These are phyloP conservation scores for Myotis davidii DNA, from an alignment of 2,113 vertebrate genomes.

Conservation along the genomic window DNA sequence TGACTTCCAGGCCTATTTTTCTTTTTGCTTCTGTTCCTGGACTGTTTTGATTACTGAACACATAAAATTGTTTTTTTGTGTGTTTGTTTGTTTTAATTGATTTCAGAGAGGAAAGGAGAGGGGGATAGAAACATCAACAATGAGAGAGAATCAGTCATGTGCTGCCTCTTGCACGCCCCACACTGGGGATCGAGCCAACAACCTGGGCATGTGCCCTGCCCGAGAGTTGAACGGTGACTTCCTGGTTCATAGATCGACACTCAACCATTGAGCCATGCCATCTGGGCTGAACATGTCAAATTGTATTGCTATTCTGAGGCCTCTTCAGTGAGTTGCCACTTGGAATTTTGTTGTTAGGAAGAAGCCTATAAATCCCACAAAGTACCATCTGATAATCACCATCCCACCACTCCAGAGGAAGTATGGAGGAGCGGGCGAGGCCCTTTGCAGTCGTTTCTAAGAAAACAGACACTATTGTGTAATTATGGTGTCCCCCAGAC, in stretches of 20 bases:
- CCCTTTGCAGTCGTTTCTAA: neutral
- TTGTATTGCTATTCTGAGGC: neutral
- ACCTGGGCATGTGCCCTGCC: no score
- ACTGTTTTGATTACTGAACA: neutral
- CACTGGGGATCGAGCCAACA: no score
- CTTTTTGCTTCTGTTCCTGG: neutral
- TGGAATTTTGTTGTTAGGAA: neutral
- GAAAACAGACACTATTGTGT: neutral
- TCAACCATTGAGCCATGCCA: no score
- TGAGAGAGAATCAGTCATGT: no score
- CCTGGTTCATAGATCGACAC: no score
- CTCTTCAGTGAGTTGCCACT: neutral
- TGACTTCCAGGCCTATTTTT: neutral
- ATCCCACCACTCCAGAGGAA: neutral
- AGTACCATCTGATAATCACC: neutral
- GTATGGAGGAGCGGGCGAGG: neutral
- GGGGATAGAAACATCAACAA: no score
- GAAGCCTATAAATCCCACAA: neutral
- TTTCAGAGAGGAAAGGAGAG: no score
- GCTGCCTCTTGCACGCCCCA: no score
- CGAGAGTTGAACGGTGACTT: no score
- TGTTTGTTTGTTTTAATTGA: no score
- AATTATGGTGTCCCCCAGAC: neutral
- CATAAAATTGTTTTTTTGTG: neutral
- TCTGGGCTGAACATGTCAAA: neutral